Base-by-base conservation (phyloP, 2,888 invertebrate species). In the Anthrax anthrax region DNA sequence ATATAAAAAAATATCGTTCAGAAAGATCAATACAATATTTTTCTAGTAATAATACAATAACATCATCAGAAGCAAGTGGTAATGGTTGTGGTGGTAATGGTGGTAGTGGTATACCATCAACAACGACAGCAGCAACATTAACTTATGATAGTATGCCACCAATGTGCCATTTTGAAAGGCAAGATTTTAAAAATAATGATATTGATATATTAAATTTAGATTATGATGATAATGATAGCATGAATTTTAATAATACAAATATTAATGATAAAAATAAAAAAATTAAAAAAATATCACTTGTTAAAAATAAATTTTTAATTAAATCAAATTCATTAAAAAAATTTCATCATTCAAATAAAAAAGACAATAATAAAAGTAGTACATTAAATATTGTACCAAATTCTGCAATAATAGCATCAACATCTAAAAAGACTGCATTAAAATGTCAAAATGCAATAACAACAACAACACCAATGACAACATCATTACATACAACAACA, bases 131-230 rank as follows among this genome's bases (percentile, higher is more conserved):
- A 37, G 17, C 16, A 58, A 13, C 59, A 61, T 37, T 61, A n/a
- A 59, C 47, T 48, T 65, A 29, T 61, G n/a, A 62, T 39, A 63
- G 60, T 2, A 51, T 58, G 42, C 63, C 67, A 6, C 63, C 67
- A 6, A 58, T 61, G 6, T 57, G 60, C 17, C 60, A 59, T 44
- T 66, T 66, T 43, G 62, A 66, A 46, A 58, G 64, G 0, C 64
- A 65, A 46, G 64, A 67, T 50, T 63, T 64, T 42, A 47, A 47
- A 1, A 47, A 52, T 17, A 23, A 46, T 6, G 47, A 44, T 19
- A 46, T 52, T n/a, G 43, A 47, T n/a, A n/a, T n/a, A n/a, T n/a
- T n/a, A n/a, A n/a, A n/a, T n/a, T n/a, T n/a, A n/a, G n/a, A n/a
- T n/a, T n/a, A n/a, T 5, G 47, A 50, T 37, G 46, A 52, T 40